These are phyloP conservation scores for Cyanoliseus patagonus DNA, from an alignment of 2,113 vertebrate species.

Conservation along the genomic window DNA sequence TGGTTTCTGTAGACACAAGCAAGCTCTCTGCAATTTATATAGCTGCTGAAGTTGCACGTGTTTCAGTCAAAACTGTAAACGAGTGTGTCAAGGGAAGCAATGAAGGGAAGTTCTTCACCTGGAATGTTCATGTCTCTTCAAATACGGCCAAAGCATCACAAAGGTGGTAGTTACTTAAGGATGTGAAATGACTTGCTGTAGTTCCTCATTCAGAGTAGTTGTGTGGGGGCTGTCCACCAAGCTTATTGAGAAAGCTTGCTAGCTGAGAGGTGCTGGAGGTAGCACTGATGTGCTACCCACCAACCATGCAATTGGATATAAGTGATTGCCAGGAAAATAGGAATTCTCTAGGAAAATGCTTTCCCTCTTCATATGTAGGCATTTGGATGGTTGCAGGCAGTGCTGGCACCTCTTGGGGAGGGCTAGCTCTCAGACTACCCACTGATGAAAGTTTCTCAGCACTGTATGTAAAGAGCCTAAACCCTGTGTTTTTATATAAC, in stretches of 20 bases:
- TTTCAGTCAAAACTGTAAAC: neutral
- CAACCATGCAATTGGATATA: neutral
- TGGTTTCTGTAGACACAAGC: neutral
- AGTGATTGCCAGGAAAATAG: neutral
- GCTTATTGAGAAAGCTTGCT: neutral
- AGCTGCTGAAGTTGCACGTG: neutral
- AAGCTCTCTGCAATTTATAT: neutral
- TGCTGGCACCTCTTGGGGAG: neutral
- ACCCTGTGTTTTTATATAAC: conserved; percentile 19
- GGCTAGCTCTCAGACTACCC: neutral
- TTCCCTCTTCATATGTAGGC: neutral
- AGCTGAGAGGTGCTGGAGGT: neutral
- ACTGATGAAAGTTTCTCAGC: conserved; percentile 4
- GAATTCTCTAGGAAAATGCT: neutral
- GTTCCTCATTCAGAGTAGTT: neutral
- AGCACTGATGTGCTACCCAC: neutral
- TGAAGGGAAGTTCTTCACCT: neutral
- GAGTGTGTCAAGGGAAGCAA: neutral
- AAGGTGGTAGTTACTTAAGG: neutral
- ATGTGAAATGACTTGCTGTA: neutral
- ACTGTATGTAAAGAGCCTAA: neutral
- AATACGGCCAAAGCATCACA: neutral
- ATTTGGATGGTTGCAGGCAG: neutral
- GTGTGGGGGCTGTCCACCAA: neutral
- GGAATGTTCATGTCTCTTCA: neutral